Conservation (phyloP, 1,140 invertebrate species). For the Gonioctena quinquepunctata region DNA sequence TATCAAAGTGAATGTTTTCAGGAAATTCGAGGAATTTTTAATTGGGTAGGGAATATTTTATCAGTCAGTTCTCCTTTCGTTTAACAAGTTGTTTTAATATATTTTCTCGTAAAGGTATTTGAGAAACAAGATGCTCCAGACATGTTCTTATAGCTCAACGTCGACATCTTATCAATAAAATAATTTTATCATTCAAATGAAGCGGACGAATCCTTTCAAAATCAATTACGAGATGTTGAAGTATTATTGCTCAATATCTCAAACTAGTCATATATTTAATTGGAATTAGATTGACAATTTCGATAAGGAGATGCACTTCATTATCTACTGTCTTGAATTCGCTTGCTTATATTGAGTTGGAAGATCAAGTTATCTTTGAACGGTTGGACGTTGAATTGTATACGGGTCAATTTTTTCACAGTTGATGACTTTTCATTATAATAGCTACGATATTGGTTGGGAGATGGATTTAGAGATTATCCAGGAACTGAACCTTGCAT, state of each 20-base stretch:
- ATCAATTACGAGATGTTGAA: conserved; percentile 45
- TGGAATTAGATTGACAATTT: conserved; percentile 38
- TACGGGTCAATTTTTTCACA: too few relatives aligned
- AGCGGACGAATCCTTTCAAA: conserved; percentile 29
- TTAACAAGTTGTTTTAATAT: too few relatives aligned
- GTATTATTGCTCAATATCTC: conserved; percentile 47
- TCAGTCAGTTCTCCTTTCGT: too few relatives aligned
- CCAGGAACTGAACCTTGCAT: too few relatives aligned
- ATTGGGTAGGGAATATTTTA: too few relatives aligned
- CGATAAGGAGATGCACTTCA: neutral
- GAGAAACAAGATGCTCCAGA: too few relatives aligned
- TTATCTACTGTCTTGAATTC: neutral
- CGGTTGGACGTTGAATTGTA: neutral
- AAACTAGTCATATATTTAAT: conserved; percentile 47
- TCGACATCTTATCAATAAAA: conserved; percentile 14
- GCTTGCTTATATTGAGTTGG: neutral
- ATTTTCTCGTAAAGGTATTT: too few relatives aligned
- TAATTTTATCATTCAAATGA: conserved; percentile 28
- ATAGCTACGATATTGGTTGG: too few relatives aligned
- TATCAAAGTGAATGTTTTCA: too few relatives aligned
- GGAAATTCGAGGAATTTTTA: too few relatives aligned
- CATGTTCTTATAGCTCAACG: neutral
- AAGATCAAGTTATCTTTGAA: neutral
- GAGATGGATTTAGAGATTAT: too few relatives aligned
- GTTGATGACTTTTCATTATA: too few relatives aligned